A percentile compares a stretch with the other conserved stretches of the same genome.
Conservation (phyloP, 1,140 invertebrate genomes). For the Atta texana region DNA sequence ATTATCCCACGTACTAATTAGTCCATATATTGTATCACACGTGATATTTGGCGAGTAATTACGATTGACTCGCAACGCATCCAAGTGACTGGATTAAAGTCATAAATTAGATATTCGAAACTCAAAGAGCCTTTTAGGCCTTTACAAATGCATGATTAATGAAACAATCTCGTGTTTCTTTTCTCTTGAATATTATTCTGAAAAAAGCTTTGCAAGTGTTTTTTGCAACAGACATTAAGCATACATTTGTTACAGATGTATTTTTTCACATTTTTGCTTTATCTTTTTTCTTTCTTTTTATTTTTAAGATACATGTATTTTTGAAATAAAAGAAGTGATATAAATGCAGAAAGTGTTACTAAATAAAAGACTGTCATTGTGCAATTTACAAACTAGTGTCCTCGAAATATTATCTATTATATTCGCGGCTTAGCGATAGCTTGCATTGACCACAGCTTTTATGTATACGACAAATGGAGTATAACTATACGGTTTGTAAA, state of each 20-base stretch:
- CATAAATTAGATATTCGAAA: neutral
- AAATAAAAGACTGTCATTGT: conserved; percentile 59
- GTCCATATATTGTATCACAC: neutral
- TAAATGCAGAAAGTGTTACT: neutral
- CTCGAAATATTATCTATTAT: conserved; percentile 65
- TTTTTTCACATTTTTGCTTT: neutral
- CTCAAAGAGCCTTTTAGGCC: neutral
- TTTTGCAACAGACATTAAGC: neutral
- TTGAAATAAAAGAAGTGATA: conserved; percentile 5
- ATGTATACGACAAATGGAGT: conserved; percentile 50
- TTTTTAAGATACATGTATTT: neutral
- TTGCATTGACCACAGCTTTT: conserved; percentile 3
- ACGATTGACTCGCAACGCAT: conserved; percentile 9
- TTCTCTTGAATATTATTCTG: neutral
- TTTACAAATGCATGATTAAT: neutral
- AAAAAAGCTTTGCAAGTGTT: neutral
- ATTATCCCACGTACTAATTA: conserved; percentile 18
- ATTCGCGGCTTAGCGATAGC: conserved; percentile 30
- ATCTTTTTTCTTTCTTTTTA: neutral
- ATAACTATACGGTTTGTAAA: conserved; percentile 34
- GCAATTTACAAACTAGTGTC: conserved; percentile 62
- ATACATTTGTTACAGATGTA: neutral
- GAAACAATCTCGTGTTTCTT: neutral
- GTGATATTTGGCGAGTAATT: conserved; percentile 25
- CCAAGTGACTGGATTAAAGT: neutral